A percentile compares a stretch with the other conserved stretches of the same genome.
These are phyloP conservation scores for Crematogaster levior DNA, from an alignment of 2,888 invertebrate species.

Conservation along the genomic window DNA sequence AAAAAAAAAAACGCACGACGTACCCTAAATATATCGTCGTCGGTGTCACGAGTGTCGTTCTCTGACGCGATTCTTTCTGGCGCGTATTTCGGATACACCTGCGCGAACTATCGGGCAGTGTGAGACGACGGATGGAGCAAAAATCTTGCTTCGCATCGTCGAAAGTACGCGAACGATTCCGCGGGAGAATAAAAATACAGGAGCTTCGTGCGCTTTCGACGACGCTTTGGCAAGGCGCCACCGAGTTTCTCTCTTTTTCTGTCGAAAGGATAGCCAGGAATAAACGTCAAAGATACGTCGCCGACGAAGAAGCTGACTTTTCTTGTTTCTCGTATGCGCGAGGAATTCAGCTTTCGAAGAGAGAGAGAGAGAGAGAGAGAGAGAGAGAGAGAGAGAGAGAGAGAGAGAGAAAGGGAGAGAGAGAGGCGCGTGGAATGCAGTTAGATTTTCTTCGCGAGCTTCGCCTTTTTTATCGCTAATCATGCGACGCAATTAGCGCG, in stretches of 20 bases:
- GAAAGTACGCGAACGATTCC: constrained; percentile 49
- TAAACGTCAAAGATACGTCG: constrained; percentile 79
- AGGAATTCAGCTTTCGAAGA: constrained; percentile 57
- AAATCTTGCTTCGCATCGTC: not conserved
- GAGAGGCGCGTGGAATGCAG: not conserved
- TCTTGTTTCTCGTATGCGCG: constrained; percentile 62
- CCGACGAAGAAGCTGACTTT: constrained; percentile 63
- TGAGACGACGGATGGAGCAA: not conserved
- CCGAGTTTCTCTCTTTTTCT: constrained; percentile 70
- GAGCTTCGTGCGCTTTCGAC: constrained; percentile 54
- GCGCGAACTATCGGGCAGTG: constrained; percentile 1
- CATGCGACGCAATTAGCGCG: constrained; percentile 9
- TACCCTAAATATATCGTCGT: constrained; percentile 19
- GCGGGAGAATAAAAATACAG: constrained; percentile 69
- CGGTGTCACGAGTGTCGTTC: not conserved
- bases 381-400: not conserved
- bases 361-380: constrained; percentile 28
- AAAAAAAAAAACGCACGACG: not conserved
- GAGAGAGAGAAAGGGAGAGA: not conserved
- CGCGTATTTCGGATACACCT: constrained; percentile 23
- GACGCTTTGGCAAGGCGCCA: constrained; percentile 77
- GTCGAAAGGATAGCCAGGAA: constrained; percentile 77
- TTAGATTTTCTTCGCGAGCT: constrained; percentile 19
- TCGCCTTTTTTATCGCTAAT: not conserved
- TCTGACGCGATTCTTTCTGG: constrained; percentile 33